A percentile compares a stretch with the other conserved stretches of the same genome.
Conservation (phyloP, 2,797 vertebrate species). For the Galagoides demidoff region DNA sequence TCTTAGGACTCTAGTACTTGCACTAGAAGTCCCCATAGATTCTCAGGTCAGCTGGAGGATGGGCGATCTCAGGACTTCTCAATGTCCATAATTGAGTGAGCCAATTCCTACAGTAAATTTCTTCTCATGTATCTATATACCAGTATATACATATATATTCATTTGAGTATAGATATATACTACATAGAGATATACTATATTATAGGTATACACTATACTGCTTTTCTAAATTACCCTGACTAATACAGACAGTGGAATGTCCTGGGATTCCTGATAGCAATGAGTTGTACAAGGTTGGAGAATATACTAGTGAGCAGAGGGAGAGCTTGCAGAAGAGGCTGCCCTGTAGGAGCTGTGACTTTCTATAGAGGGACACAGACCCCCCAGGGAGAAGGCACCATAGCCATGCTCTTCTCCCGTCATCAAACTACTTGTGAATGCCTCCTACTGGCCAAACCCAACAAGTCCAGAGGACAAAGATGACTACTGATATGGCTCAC, state of each 20-base stretch:
- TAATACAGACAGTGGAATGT: not conserved
- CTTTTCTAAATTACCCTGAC: not conserved
- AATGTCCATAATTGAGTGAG: not conserved
- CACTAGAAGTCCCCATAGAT: not conserved
- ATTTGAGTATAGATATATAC: too few species aligned
- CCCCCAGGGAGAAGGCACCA: not conserved
- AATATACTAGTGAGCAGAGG: not conserved
- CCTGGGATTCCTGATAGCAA: too few species aligned
- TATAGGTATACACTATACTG: too few species aligned
- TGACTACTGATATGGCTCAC: not conserved
- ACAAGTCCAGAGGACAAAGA: not conserved
- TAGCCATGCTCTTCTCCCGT: not conserved
- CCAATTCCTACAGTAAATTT: not conserved
- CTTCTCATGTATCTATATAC: not conserved
- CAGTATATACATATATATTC: too few species aligned
- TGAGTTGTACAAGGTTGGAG: not conserved
- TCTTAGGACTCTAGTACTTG: not conserved
- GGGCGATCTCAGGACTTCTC: not conserved
- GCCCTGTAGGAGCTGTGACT: not conserved
- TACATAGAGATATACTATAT: too few species aligned
- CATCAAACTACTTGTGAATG: not conserved
- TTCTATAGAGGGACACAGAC: not conserved
- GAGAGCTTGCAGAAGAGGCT: not conserved
- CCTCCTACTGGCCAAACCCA: not conserved
- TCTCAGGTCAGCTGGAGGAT: not conserved